Base-by-base conservation (phyloP, 2,888 invertebrate genomes). In the Smittia sp. region DNA sequence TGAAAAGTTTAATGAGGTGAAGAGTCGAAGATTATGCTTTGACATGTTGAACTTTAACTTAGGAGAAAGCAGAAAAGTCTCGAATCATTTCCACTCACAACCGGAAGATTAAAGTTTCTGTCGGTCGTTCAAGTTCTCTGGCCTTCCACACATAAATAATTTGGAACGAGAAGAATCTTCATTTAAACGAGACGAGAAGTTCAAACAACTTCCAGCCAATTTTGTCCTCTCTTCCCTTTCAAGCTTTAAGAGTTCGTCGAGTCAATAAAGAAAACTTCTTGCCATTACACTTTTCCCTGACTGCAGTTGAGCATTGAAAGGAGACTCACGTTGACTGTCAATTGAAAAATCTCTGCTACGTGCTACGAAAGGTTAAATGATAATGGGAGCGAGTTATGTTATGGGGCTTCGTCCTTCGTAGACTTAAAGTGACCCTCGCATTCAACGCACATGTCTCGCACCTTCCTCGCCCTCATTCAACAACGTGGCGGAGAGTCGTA, bases 261-360 rank as follows among this genome's bases (percentile, higher is more conserved):
- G 46, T 13, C 58, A 58, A 58, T 9, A 58, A 58, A 7, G 20
- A 58, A 58, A 2, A 11, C 11, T 46, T 46, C n/a, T 32, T 46
- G 4, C 11, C 4, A 66, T 9, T 27, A 66, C 66, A n/a, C 3
- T 22, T 20, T 22, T 22, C 18, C 58, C 15, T 58, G 15, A 22
- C 58, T 22, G 22, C 24, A 58, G 32, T 18, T n/a, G 20, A 41
- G n/a, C 39, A 63, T 73, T 9, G 32, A 52, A 41, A 63, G 25
- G 6, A 73, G 58, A 73, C 18, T 65, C 63, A 73, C 46, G 72
- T 72, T 62, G 72, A 58, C 15, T 58, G 11, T 6, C 27, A 58
- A 70, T 70, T 70, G 70, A 73, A 73, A 73, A 63, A 73, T 63
- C 24, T 73, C 63, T 20, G 20, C 62, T 63, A 73, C 73, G 73